A percentile compares a stretch with the other conserved stretches of the same genome.
Evolutionary conservation across 2,113 vertebrate genomes (phyloP).

Genomic region (Solenodon paradoxus): DNA sequence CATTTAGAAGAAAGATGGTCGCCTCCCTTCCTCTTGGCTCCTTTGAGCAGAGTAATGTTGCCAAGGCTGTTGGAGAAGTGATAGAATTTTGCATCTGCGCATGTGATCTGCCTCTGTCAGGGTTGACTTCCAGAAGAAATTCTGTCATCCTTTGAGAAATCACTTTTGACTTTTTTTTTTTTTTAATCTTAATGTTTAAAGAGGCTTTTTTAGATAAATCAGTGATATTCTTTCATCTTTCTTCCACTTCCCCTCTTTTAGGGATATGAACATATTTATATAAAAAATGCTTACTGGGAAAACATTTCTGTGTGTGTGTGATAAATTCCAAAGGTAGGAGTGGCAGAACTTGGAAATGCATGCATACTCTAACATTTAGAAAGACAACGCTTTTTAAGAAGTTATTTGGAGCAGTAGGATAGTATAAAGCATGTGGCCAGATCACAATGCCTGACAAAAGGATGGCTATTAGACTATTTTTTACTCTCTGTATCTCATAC

Average conservation of each 20-base stretch:
- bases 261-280: neutral
- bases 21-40: neutral
- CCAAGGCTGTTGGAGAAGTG: neutral
- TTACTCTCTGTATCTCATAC: neutral
- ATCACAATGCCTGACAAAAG: neutral
- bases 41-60: constrained; percentile 51
- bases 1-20: too few species aligned
- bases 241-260: neutral
- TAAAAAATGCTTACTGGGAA: neutral
- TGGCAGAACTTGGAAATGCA: neutral
- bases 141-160: neutral
- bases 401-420: neutral
- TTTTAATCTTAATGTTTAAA: too few species aligned
- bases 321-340: neutral
- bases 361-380: neutral
- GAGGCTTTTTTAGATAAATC: neutral
- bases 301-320: neutral
- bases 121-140: constrained; percentile 1
- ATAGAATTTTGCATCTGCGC: constrained; percentile 38
- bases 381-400: constrained; percentile 13
- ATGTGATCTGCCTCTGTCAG: neutral
- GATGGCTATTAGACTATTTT: neutral
- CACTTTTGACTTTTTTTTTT: neutral
- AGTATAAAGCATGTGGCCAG: neutral
- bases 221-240: neutral